These are phyloP conservation scores for Hycleus phaleratus DNA, from an alignment of 1,140 invertebrate genomes.

Conservation along the genomic window DNA sequence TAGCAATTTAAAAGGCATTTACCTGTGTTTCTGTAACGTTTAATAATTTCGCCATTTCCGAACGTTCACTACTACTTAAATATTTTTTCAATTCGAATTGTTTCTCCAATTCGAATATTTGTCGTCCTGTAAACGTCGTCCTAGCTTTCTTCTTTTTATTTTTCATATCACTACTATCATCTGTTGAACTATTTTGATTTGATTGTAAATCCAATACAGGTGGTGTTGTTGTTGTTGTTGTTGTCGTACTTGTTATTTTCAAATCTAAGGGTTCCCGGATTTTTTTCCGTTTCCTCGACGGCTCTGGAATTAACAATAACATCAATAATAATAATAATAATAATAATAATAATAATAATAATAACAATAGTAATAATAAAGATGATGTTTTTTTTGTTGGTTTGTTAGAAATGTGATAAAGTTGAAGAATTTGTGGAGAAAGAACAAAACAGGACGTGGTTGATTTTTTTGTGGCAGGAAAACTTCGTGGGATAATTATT, in stretches of 20 bases:
- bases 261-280: conserved; percentile 31
- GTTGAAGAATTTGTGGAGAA: background rate
- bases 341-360: background rate
- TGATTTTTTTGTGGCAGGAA: conserved; percentile 10
- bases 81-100: conserved; percentile 96
- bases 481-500: conserved; percentile 8
- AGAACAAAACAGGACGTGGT: conserved; percentile 11
- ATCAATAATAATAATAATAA: background rate
- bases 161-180: conserved; percentile 51
- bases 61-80: conserved; percentile 86
- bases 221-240: background rate
- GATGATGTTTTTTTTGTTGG: background rate
- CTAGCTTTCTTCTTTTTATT: conserved; percentile 88
- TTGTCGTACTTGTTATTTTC: conserved; percentile 19
- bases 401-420: conserved; percentile 3
- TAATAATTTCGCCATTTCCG: conserved; percentile 87
- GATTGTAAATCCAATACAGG: conserved; percentile 1
- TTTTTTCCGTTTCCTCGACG: conserved; percentile 39
- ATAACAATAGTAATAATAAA: background rate
- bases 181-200: conserved; percentile 39
- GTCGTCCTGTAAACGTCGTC: conserved; percentile 89
- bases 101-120: conserved; percentile 94
- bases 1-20: background rate
- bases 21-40: conserved; percentile 96
- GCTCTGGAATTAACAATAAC: conserved; percentile 25